Evolutionary conservation across 2,113 vertebrate genomes (phyloP), one percentile per base, ranked within the genome.

Genomic region (Rhinolophus sinicus): DNA sequence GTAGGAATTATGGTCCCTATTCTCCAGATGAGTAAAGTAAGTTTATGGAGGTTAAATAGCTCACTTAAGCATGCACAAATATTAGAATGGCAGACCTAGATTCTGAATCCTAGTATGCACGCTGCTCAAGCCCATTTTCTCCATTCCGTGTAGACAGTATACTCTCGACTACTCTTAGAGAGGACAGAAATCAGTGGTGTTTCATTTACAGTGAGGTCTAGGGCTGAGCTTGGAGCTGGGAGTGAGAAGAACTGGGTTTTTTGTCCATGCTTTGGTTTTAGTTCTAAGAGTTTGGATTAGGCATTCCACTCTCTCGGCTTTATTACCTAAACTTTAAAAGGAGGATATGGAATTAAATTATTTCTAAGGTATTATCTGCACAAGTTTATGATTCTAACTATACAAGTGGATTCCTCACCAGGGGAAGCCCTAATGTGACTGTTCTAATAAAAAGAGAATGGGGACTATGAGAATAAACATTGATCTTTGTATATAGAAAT

Each of bases 311-410:
- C 33, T 73, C 22, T 69, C 62, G 47, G 35, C 81, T 76, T 47
- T 93, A 90, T 44, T n/a, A 95, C 28, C 28, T 92, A 83, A 60
- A 75, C 14, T 47, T 88, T 64, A 90, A 90, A 94, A 94, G 84
- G 16, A 69, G 9, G 67, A 16, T 44, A 11, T 50, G 24, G 21
- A 8, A 83, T 65, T 85, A 72, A 81, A 82, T 47, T 40, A 76
- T 8, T 75, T 24, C 26, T 75, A 81, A 62, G 78, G 38, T 73
- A 81, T 47, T 24, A 73, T 80, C 60, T 67, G n/a, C 28, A 19
- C 33, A 89, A 35, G 33, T 73, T 95, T 87, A 91, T 35, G n/a
- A 93, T 78, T 89, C 24, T 75, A 84, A 70, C 28, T 77, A 12
- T 73, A 77, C 9, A 80, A 72, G 58, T 54, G 67, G 8, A 90